Conservation (phyloP, 2,797 vertebrate species). For the Gymnocypris eckloni region DNA sequence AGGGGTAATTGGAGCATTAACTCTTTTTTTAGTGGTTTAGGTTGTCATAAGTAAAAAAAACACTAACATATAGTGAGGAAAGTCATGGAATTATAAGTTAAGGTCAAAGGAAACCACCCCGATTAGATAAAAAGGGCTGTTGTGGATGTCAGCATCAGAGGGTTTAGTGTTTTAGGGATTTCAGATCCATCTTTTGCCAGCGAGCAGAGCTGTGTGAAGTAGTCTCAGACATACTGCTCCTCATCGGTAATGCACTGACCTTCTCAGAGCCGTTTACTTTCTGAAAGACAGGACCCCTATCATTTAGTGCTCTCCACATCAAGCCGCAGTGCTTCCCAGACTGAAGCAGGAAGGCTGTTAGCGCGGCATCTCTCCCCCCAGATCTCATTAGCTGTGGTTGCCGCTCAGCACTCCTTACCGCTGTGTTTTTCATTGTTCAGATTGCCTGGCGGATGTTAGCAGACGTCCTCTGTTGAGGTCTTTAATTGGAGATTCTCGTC, state of each 20-base stretch:
- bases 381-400: constrained; percentile 48
- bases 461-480: constrained; percentile 35
- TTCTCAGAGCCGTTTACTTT: not conserved
- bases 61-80: not conserved
- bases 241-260: constrained; percentile 26
- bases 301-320: constrained; percentile 49
- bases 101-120: not conserved
- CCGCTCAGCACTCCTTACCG: constrained; percentile 17
- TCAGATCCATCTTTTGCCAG: not conserved
- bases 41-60: not conserved
- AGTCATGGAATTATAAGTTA: not conserved
- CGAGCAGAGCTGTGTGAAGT: not conserved
- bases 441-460: constrained; percentile 40
- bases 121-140: not conserved
- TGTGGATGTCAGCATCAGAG: not conserved
- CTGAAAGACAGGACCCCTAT: constrained; percentile 45
- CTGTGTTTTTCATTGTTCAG: constrained; percentile 29
- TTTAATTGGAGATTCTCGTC: constrained; percentile 25
- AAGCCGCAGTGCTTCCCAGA: constrained; percentile 37
- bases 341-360: constrained; percentile 40
- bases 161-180: constrained; percentile 13
- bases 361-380: constrained; percentile 35
- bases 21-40: not conserved
- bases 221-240: constrained; percentile 5
- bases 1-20: not conserved